Conservation (phyloP, 1,140 invertebrate genomes). For the Trissolcus basalis region DNA sequence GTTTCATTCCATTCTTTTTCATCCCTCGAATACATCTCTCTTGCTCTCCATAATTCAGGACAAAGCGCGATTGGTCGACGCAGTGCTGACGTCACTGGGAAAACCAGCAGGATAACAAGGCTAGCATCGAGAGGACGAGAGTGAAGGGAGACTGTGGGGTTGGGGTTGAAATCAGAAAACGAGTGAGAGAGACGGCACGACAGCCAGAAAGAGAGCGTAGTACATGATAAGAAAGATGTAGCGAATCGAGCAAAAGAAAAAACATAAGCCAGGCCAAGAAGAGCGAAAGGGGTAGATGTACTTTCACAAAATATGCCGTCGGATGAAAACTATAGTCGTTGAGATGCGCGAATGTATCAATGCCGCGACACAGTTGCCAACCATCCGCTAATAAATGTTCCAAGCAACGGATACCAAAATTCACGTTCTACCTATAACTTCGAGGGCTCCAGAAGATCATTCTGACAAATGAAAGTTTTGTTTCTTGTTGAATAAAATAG, state of each 20-base stretch:
- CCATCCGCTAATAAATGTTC: slow-evolving; percentile 27
- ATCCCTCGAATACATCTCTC: slow-evolving; percentile 42
- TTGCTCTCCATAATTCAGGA: slow-evolving; percentile 70
- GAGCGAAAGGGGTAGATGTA: slow-evolving; percentile 51
- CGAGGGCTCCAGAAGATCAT: no score
- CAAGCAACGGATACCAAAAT: background rate
- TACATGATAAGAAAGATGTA: slow-evolving; percentile 28
- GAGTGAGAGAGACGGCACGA: slow-evolving; percentile 7
- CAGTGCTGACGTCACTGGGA: slow-evolving; percentile 68
- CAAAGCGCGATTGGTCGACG: slow-evolving; percentile 64
- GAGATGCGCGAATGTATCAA: slow-evolving; percentile 57
- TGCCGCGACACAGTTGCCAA: slow-evolving; percentile 31
- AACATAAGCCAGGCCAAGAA: slow-evolving; percentile 21
- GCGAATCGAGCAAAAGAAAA: slow-evolving; percentile 13
- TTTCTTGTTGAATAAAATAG: no score
- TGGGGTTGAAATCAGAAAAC: slow-evolving; percentile 35
- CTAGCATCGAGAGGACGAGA: slow-evolving; percentile 41
- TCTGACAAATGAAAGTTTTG: no score
- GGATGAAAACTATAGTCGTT: slow-evolving; percentile 64
- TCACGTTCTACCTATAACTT: no score
- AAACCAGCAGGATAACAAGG: slow-evolving; percentile 67
- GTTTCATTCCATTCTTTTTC: slow-evolving; percentile 38
- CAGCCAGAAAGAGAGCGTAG: slow-evolving; percentile 2
- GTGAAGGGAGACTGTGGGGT: slow-evolving; percentile 40
- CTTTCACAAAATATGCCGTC: slow-evolving; percentile 69